Evolutionary conservation across 1,140 invertebrate species (phyloP).

Genomic region (Choristoneura fumiferana): DNA sequence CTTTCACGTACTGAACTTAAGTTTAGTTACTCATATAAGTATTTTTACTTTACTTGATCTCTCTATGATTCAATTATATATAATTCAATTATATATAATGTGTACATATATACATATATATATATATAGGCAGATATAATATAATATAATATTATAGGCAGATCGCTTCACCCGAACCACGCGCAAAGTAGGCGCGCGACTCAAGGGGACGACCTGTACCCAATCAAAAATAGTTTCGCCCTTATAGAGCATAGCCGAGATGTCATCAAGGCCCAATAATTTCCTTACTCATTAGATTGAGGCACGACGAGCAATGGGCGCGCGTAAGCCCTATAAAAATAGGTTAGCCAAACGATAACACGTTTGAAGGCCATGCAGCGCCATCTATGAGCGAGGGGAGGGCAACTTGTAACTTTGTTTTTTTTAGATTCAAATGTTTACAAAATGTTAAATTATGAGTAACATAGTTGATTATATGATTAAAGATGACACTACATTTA

Average conservation of each 20-base stretch:
- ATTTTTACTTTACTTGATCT: no score
- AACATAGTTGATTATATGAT: no score
- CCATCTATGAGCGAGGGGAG: not conserved
- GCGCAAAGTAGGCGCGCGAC: constrained; percentile 84
- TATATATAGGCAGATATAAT: no score
- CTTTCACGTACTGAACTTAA: no score
- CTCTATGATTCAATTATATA: no score
- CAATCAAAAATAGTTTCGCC: constrained; percentile 85
- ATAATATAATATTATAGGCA: constrained; percentile 33
- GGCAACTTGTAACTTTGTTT: not conserved
- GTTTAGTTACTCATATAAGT: no score
- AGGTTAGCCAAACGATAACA: not conserved
- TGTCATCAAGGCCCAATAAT: constrained; percentile 90
- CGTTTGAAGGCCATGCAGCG: not conserved
- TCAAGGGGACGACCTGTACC: constrained; percentile 86
- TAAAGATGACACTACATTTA: no score
- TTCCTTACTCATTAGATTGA: constrained; percentile 94
- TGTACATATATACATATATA: no score
- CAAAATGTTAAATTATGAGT: no score
- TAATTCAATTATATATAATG: no score
- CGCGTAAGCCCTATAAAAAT: not conserved
- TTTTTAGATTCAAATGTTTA: no score
- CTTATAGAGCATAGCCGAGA: constrained; percentile 84
- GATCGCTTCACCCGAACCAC: constrained; percentile 84
- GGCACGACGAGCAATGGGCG: constrained; percentile 77